Evolutionary conservation across 2,113 vertebrate genomes (phyloP).

Genomic region (Anarrhichthys ocellatus): DNA sequence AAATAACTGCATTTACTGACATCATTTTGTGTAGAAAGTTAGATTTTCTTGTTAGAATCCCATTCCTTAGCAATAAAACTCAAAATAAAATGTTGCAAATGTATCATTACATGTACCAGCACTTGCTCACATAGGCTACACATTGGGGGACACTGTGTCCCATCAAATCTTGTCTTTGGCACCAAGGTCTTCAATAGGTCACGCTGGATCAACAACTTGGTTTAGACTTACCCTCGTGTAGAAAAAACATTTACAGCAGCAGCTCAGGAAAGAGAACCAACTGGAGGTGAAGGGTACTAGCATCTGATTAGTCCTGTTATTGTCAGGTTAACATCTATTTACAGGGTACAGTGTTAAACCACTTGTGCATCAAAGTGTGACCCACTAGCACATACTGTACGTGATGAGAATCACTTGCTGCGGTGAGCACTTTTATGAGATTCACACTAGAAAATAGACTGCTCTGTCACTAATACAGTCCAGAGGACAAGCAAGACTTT

Average conservation of each 20-base stretch:
- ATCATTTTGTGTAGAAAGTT: neutral
- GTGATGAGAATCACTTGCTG: conserved; percentile 55
- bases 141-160: neutral
- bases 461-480: conserved; percentile 20
- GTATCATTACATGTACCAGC: neutral
- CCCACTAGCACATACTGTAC: conserved; percentile 46
- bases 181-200: neutral
- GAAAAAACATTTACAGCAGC: neutral
- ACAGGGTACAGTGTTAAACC: conserved; percentile 64
- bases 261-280: conserved; percentile 11
- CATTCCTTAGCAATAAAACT: neutral
- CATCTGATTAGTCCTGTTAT: conserved; percentile 65
- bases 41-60: neutral
- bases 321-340: conserved; percentile 60
- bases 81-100: neutral
- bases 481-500: conserved; percentile 30
- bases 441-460: conserved; percentile 47
- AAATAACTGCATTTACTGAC: neutral
- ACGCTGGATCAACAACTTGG: conserved; percentile 5
- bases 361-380: conserved; percentile 63
- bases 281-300: conserved; percentile 39
- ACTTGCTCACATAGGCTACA: neutral
- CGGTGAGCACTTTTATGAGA: conserved; percentile 42
- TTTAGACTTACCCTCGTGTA: neutral
- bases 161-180: neutral